A percentile compares a stretch with the other conserved stretches of the same genome.
Conservation (phyloP, 2,113 vertebrate genomes). For the Butastur rufipennis region DNA sequence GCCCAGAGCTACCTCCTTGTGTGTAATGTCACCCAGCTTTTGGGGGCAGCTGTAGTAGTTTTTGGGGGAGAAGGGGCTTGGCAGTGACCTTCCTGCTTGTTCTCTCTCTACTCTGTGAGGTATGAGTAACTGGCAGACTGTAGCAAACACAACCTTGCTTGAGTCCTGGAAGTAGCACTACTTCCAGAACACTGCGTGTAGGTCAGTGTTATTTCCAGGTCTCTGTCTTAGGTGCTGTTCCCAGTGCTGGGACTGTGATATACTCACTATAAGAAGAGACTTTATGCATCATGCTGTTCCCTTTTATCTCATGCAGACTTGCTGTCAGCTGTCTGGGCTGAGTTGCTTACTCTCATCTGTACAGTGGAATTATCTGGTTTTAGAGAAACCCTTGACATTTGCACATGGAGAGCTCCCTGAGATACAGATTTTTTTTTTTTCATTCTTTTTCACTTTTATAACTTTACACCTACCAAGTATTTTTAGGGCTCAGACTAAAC, state of each 20-base stretch:
- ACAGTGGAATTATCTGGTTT: neutral
- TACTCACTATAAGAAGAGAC: accelerated
- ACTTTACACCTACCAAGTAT: neutral
- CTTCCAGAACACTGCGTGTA: neutral
- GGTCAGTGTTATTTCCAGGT: neutral
- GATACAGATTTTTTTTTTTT: neutral
- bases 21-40: neutral
- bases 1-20: neutral
- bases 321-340: neutral
- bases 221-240: neutral
- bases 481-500: neutral
- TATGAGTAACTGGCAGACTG: neutral
- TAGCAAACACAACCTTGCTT: neutral
- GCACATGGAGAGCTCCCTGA: neutral
- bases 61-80: neutral
- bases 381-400: neutral
- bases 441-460: neutral
- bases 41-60: neutral
- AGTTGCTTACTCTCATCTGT: neutral
- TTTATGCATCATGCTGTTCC: neutral
- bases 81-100: neutral
- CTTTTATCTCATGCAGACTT: neutral
- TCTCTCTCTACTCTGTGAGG: neutral
- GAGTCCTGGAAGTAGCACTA: neutral
- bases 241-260: neutral